phyloP scores from a whole-genome alignment of 2,113 vertebrate genomes.

The Malurus cyaneus region DNA sequence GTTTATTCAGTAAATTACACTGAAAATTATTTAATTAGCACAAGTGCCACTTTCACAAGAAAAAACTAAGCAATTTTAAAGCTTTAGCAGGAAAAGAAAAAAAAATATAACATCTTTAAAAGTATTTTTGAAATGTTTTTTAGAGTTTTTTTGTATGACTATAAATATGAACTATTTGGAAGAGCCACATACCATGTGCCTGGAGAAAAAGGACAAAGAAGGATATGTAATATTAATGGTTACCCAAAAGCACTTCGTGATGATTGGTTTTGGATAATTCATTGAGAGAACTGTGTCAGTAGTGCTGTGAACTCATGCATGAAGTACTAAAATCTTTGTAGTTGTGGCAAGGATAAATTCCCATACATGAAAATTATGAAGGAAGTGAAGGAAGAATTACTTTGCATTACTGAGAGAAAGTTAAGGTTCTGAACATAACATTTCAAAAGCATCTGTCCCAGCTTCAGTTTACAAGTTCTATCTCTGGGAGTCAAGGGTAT shows the following conservation, averaged over 20 bases:
- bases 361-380: neutral
- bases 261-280: neutral
- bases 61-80: neutral
- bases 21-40: neutral
- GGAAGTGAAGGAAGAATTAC: neutral
- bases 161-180: neutral
- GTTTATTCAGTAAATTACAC: neutral
- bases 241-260: neutral
- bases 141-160: neutral
- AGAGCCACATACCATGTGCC: neutral
- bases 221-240: neutral
- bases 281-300: neutral
- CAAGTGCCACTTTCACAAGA: neutral
- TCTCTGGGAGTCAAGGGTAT: neutral
- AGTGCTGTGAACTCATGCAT: neutral
- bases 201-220: neutral
- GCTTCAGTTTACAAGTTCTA: neutral
- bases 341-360: neutral
- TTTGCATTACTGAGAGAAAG: neutral
- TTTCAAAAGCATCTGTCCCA: neutral
- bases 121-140: neutral
- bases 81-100: neutral
- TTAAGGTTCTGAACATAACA: neutral
- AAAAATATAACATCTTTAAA: neutral
- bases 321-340: neutral